A percentile compares a stretch with the other conserved stretches of the same genome.
These are phyloP conservation scores for Chauna torquata DNA, from an alignment of 2,113 vertebrate species.

Conservation along the genomic window DNA sequence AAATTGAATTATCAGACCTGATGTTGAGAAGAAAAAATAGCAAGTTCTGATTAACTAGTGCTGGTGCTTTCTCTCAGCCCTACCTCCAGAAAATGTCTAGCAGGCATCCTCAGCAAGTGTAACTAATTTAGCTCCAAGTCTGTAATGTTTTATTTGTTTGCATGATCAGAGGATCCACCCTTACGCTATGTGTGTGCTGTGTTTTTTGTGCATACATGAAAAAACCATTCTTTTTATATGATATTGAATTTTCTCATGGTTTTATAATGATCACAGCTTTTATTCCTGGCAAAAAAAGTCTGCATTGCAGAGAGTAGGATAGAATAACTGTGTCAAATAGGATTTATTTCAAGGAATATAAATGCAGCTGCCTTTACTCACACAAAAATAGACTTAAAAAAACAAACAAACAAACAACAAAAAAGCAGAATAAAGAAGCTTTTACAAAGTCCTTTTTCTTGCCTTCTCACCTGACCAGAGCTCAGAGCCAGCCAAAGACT, in stretches of 20 bases:
- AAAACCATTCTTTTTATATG: background rate
- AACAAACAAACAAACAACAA: background rate
- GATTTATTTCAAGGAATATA: slow-evolving; percentile 43
- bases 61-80: background rate
- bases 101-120: background rate
- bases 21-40: background rate
- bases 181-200: background rate
- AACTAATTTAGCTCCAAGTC: background rate
- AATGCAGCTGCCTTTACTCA: slow-evolving; percentile 8
- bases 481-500: slow-evolving; percentile 3
- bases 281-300: background rate
- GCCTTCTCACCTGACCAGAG: background rate
- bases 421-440: background rate
- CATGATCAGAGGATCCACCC: background rate
- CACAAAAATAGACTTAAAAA: background rate
- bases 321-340: slow-evolving; percentile 33
- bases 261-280: slow-evolving; percentile 29
- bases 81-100: background rate
- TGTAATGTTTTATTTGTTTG: background rate
- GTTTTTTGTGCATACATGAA: background rate
- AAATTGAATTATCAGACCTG: background rate
- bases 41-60: background rate
- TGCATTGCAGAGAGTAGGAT: background rate
- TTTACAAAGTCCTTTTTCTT: background rate
- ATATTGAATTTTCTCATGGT: slow-evolving; percentile 25